Conservation (phyloP, 1,140 invertebrate species). For the Linepithema humile region DNA sequence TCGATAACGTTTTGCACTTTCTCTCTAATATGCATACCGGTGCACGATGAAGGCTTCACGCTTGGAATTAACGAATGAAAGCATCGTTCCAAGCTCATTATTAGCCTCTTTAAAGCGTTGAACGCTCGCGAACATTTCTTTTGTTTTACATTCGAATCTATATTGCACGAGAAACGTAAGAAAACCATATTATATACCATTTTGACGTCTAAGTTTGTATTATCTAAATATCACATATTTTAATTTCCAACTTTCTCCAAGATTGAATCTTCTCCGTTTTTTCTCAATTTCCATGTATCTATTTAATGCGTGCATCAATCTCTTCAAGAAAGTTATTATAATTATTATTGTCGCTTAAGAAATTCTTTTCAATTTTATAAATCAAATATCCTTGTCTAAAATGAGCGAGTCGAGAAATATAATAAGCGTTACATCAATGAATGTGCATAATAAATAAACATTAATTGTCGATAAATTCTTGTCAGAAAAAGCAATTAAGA, state of each 20-base stretch:
- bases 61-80: constrained; percentile 29
- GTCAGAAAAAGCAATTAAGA: neutral
- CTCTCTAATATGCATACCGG: constrained; percentile 31
- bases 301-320: neutral
- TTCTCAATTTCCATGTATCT: neutral
- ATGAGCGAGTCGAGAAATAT: too few relatives aligned
- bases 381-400: too few relatives aligned
- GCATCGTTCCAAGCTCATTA: constrained; percentile 17
- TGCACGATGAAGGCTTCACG: neutral
- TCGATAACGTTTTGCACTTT: constrained; percentile 43
- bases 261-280: too few relatives aligned
- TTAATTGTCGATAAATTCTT: neutral
- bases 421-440: too few relatives aligned
- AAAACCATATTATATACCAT: neutral
- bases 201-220: neutral
- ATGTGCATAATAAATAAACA: neutral
- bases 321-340: neutral
- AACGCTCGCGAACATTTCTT: neutral
- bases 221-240: neutral
- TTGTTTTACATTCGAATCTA: neutral
- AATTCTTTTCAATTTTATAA: neutral
- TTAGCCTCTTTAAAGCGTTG: constrained; percentile 18
- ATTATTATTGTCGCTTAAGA: neutral
- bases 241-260: neutral
- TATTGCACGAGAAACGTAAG: neutral